These are phyloP conservation scores for Dicranocentrus wangi DNA, from an alignment of 2,888 invertebrate genomes.

Conservation along the genomic window DNA sequence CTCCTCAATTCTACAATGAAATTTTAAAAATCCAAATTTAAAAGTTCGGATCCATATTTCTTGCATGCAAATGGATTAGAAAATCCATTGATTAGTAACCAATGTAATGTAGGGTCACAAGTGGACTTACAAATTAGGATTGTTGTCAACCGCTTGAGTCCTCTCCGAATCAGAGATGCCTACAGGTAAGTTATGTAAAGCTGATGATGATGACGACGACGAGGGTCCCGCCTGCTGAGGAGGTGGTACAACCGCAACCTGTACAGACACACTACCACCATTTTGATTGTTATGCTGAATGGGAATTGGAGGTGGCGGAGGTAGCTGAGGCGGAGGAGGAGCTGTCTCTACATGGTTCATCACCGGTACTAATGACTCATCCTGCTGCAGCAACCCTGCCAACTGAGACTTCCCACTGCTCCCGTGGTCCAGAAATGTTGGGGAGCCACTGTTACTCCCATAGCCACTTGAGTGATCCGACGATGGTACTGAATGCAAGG, in stretches of 20 bases:
- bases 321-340: not conserved
- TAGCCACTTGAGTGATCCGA: conserved; percentile 30
- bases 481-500: conserved; percentile 49
- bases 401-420: conserved; percentile 23
- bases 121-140: conserved; percentile 62
- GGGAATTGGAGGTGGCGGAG: conserved; percentile 33
- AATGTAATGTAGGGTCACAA: too few species aligned
- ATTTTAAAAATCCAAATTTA: not conserved
- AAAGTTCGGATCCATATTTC: too few species aligned
- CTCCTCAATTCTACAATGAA: conserved; percentile 43
- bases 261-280: conserved; percentile 22
- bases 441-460: conserved; percentile 46
- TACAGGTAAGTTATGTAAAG: conserved; percentile 11
- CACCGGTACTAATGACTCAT: conserved; percentile 42
- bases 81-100: too few species aligned
- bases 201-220: conserved; percentile 21
- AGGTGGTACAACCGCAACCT: not conserved
- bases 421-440: conserved; percentile 24
- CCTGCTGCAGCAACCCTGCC: conserved; percentile 39
- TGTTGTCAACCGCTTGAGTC: conserved; percentile 38
- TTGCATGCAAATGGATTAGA: too few species aligned
- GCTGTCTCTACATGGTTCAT: conserved; percentile 26
- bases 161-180: conserved; percentile 44
- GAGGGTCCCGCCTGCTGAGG: too few species aligned
- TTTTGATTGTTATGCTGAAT: conserved; percentile 18